Conservation (phyloP, 2,797 vertebrate genomes). For the Pempheris klunzingeri region DNA sequence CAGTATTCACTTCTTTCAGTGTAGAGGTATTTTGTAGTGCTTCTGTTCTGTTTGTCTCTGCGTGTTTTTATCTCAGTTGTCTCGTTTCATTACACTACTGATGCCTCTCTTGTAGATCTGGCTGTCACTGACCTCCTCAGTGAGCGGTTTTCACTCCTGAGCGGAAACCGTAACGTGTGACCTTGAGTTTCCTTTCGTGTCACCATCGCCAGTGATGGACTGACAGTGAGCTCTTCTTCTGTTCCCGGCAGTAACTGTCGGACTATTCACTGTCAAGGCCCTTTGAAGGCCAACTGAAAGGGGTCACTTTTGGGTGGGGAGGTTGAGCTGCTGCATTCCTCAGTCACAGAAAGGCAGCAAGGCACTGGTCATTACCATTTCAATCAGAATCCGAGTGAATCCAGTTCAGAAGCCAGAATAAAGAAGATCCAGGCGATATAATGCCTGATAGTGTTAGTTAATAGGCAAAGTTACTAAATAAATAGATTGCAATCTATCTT, state of each 20-base stretch:
- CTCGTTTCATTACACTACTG: background rate
- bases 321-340: constrained; percentile 22
- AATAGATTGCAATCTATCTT: constrained; percentile 19
- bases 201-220: constrained; percentile 6
- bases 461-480: background rate
- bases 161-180: background rate
- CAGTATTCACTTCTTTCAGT: background rate
- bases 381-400: constrained; percentile 28
- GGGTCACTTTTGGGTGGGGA: constrained; percentile 40
- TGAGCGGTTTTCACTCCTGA: constrained; percentile 4
- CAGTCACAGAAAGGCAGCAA: constrained; percentile 9
- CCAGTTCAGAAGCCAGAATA: constrained; percentile 22
- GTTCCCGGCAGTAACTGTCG: constrained; percentile 21
- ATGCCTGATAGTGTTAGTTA: background rate
- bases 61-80: background rate
- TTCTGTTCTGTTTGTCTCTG: background rate
- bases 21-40: background rate
- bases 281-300: constrained; percentile 52
- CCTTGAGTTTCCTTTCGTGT: constrained; percentile 43
- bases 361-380: constrained; percentile 36
- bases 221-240: constrained; percentile 44
- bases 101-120: background rate
- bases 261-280: constrained; percentile 24
- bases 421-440: background rate
- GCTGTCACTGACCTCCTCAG: constrained; percentile 12